Conservation (phyloP, 2,113 vertebrate genomes). For the Emydura subglobosa region DNA sequence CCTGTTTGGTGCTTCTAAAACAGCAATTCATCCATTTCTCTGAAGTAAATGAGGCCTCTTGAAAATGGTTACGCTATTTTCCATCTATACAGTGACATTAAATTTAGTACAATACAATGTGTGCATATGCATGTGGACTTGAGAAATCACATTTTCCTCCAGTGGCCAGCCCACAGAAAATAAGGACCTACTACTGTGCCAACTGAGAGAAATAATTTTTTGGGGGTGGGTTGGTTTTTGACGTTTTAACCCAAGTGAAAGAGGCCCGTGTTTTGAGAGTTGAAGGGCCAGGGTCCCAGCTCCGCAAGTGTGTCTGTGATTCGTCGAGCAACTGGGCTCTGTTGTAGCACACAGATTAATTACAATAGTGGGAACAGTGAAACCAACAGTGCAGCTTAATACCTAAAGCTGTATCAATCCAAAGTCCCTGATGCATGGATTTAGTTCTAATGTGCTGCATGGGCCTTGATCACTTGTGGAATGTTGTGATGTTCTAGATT, state of each 20-base stretch:
- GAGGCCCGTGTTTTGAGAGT: neutral
- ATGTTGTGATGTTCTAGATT: no score
- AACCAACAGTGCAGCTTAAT: no score
- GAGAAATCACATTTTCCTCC: neutral
- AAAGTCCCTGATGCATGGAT: neutral
- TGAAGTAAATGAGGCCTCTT: neutral
- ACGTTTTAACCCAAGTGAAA: neutral
- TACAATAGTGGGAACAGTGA: neutral
- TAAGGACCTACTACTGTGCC: neutral
- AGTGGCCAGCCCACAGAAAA: neutral
- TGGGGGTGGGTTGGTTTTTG: neutral
- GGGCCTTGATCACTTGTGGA: neutral
- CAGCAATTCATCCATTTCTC: neutral
- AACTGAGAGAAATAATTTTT: neutral
- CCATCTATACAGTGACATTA: neutral
- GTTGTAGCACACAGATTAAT: neutral
- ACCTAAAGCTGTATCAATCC: neutral
- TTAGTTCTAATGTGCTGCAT: neutral
- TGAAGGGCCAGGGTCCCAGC: neutral
- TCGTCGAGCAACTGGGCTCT: neutral
- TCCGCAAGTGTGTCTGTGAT: neutral
- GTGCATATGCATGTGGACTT: neutral
- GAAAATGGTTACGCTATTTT: neutral
- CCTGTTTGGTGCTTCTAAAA: conserved; percentile 27
- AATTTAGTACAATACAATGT: neutral